Evolutionary conservation across 1,140 invertebrate genomes (phyloP).

Genomic region (Dreissena rostriformis): DNA sequence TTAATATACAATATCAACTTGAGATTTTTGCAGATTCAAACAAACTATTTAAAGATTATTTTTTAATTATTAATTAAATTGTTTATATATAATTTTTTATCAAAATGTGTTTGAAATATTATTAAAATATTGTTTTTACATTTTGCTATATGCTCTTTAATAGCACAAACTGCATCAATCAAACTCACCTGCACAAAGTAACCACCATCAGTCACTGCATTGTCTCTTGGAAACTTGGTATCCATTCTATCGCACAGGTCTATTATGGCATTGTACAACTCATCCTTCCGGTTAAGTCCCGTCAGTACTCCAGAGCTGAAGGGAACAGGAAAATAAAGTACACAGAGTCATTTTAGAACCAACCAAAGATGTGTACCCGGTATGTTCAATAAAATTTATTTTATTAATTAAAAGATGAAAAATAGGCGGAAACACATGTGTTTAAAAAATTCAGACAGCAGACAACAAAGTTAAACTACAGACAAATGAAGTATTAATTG

Average conservation of each 20-base stretch:
- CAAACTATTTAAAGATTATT: background rate
- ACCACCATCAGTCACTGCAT: background rate
- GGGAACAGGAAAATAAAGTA: background rate
- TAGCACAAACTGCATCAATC: background rate
- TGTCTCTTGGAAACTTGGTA: background rate
- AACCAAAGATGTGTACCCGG: background rate
- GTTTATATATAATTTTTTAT: background rate
- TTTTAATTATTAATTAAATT: background rate
- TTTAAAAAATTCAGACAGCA: background rate
- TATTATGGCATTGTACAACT: slow-evolving; percentile 16
- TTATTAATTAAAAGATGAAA: background rate
- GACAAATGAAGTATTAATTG: background rate
- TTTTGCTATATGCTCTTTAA: background rate
- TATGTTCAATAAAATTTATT: background rate
- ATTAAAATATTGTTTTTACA: background rate
- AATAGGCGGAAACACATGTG: background rate
- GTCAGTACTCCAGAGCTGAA: background rate
- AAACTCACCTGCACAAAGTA: background rate
- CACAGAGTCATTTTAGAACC: background rate
- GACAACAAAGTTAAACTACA: background rate
- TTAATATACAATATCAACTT: too few relatives aligned
- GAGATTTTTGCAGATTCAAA: background rate
- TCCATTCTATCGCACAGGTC: slow-evolving; percentile 1
- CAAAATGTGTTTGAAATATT: background rate
- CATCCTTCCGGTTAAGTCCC: slow-evolving; percentile 29